Conservation (phyloP, 2,113 vertebrate species). For the Murina feae region DNA sequence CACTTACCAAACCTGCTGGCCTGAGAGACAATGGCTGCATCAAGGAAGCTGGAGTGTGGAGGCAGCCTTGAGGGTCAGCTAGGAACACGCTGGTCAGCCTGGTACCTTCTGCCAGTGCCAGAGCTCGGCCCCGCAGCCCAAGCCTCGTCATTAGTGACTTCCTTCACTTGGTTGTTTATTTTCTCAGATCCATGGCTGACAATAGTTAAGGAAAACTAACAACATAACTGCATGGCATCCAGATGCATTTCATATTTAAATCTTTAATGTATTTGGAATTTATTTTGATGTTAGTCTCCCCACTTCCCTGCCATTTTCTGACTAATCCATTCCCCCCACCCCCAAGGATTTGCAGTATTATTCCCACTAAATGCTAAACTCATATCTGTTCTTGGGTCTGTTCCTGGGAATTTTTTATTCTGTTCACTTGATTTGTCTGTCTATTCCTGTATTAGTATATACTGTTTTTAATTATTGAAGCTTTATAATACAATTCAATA, state of each 20-base stretch:
- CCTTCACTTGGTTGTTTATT: not conserved
- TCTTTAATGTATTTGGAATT: constrained; percentile 19
- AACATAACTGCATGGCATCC: not conserved
- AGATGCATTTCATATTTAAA: constrained; percentile 9
- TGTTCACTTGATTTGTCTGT: not conserved
- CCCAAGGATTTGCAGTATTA: not conserved
- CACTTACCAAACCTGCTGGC: not conserved
- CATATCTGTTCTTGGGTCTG: not conserved
- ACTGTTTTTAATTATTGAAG: constrained; percentile 15
- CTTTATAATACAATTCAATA: constrained; percentile 2
- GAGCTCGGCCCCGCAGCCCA: not conserved
- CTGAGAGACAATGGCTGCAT: not conserved
- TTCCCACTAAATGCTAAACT: not conserved
- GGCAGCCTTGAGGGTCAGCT: not conserved
- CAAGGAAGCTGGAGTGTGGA: not conserved
- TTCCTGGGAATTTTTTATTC: not conserved
- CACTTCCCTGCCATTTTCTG: constrained; percentile 1
- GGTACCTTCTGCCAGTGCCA: not conserved
- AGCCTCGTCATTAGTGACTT: not conserved
- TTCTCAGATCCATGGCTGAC: not conserved
- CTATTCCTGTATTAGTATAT: not conserved
- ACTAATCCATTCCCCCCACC: not conserved
- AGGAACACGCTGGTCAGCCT: not conserved
- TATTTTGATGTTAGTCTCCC: not conserved
- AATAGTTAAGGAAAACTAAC: not conserved